Evolutionary conservation across 2,888 invertebrate genomes (phyloP), one percentile per base, ranked within the genome.

Genomic region (Acanthosepion pharaonis): DNA sequence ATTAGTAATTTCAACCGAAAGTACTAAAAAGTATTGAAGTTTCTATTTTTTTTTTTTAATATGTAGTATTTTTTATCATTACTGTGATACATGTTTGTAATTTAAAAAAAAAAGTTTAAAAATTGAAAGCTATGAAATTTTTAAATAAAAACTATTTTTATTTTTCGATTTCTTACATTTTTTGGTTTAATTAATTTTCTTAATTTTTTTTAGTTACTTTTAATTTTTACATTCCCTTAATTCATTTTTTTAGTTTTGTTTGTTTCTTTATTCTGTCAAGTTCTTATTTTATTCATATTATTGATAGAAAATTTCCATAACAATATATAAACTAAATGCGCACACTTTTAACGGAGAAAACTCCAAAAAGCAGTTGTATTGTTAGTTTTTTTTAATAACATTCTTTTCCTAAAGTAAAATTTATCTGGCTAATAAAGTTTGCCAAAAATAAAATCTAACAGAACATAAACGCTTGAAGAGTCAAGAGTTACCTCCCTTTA

Each of bases 401-500:
- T 92, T 92, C 48, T 9, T 92, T 42, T n/a, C 25, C 49, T 28
- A 59, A 23, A 23, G 6, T 48, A 11, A 51, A 49, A 28, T 28
- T 92, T 49, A 92, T 92, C 49, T 92, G 33, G 33, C 25, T 49
- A 92, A 92, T 49, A 92, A 92, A 15, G 49, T 92, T 92, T 92
- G n/a, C 20, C 18, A 42, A 42, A 42, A 92, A 92, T 42, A 42
- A 42, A 15, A 28, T 92, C 25, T 92, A 18, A 18, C 18, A 23
- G 48, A 91, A 23, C 48, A 20, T 33, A 20, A 23, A 23, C 15
- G 28, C 25, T 48, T 92, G 11, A 92, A 28, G 25, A 25, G 25
- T 48, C 23, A 51, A 48, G 92, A 92, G 92, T 92, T 92, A 92
- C 25, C 25, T 48, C 92, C 92, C 92, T 25, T 48, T 3, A 23